These are phyloP conservation scores for Sebastes kiyomatsui DNA, from an alignment of 2,797 vertebrate genomes.

Conservation along the genomic window DNA sequence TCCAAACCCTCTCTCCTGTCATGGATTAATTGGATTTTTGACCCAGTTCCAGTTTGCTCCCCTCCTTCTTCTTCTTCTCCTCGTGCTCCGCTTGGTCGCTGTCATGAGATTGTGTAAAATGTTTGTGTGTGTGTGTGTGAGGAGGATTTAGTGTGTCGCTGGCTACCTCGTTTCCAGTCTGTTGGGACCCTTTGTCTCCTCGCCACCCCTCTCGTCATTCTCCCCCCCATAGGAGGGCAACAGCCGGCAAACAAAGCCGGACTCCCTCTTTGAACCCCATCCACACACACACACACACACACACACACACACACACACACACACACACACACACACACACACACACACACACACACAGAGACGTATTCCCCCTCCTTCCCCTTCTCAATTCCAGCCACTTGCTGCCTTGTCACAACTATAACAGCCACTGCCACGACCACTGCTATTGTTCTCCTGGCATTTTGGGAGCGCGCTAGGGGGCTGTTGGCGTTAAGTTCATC, in stretches of 20 bases:
- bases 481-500: constrained; percentile 48
- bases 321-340: neutral
- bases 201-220: constrained; percentile 7
- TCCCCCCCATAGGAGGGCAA: constrained; percentile 22
- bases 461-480: constrained; percentile 32
- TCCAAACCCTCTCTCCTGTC: constrained; percentile 52
- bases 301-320: neutral
- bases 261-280: constrained; percentile 40
- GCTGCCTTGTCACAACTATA: constrained; percentile 49
- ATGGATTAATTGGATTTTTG: constrained; percentile 81
- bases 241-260: constrained; percentile 47
- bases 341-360: neutral
- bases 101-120: constrained; percentile 42
- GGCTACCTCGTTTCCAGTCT: constrained; percentile 50
- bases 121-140: neutral
- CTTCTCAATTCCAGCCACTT: constrained; percentile 51
- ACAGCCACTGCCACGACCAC: constrained; percentile 28
- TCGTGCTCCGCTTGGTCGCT: constrained; percentile 7
- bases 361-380: constrained; percentile 11
- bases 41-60: constrained; percentile 69
- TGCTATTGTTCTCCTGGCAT: constrained; percentile 52
- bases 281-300: neutral
- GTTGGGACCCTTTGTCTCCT: constrained; percentile 64
- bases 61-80: constrained; percentile 34
- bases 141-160: constrained; percentile 44